Base-by-base conservation (phyloP, 1,140 invertebrate species). In the Cotesia glomerata region DNA sequence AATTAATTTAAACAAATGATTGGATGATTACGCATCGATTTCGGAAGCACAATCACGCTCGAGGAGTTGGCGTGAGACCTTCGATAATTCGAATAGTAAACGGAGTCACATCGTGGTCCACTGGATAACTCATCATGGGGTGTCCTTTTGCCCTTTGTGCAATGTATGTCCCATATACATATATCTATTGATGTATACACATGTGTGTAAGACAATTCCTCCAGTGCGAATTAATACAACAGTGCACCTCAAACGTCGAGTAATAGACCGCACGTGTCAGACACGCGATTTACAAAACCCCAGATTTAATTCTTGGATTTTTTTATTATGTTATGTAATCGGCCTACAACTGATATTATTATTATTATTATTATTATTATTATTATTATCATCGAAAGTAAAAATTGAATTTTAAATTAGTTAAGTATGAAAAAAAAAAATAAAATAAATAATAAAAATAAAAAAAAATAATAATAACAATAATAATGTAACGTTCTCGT, bases 211-310 rank as follows among this genome's bases (percentile, higher is more conserved):
- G 36, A 49, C 63, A 14, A 67, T 62, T 73, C 54, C 63, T 64
- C 39, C 8, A 51, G 58, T 32, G 56, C 63, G 39, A 16, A 32
- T 26, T 26, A 26, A 26, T 26, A 59, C 7, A 11, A 54, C 61
- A 32, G 62, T 71, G 59, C 61, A 64, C 18, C 66, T 69, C 58
- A 61, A 74, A 69, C 66, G 73, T 70, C 9, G 36, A 52, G 52
- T 74, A 74, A 74, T 74, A 74, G 68, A 35, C 26, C 62, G 35
- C 73, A 74, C 73, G 73, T 74, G 73, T 61, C 67, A 39, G 54
- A 16, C 54, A 65, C 68, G 67, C 51, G 52, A 66, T 54, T 39
- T 49, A 63, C n/a, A 66, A 54, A 61, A 26, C 61, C 73, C 68
- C 51, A n/a, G 16, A 18, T 11, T 26, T 51, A 54, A 63, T 62